These are phyloP conservation scores for Micromys minutus DNA, from an alignment of 2,113 vertebrate species.

Conservation along the genomic window DNA sequence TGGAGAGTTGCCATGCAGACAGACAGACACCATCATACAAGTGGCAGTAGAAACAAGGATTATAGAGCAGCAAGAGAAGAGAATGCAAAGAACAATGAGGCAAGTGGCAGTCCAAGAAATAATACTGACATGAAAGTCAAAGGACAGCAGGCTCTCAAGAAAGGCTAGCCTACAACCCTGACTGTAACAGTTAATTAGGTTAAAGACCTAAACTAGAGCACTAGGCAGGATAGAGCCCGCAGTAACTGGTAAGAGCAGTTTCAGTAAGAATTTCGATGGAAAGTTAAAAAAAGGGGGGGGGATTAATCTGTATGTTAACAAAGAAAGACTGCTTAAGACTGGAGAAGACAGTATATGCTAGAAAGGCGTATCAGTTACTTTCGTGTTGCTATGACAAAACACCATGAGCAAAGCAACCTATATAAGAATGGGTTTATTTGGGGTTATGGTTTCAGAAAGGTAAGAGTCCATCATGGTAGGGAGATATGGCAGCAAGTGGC, in stretches of 20 bases:
- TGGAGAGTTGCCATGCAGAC: not conserved
- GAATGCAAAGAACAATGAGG: constrained; percentile 9
- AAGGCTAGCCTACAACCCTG: not conserved
- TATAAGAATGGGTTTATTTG: not conserved
- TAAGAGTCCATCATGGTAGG: not conserved
- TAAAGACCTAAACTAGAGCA: not conserved
- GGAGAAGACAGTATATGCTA: not conserved
- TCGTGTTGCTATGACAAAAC: not conserved
- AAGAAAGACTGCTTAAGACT: constrained; percentile 1
- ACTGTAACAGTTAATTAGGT: not conserved
- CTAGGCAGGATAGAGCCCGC: not conserved
- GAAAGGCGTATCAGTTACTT: not conserved
- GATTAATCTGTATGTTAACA: not conserved
- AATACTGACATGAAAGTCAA: not conserved
- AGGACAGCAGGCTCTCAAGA: not conserved
- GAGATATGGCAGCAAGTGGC: not conserved
- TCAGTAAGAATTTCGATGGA: constrained; percentile 36
- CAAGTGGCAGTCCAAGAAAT: not conserved
- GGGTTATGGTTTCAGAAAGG: not conserved
- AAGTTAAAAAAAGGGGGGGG: too few relatives aligned
- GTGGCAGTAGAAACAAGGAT: not conserved
- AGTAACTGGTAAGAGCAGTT: not conserved
- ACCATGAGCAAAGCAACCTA: not conserved
- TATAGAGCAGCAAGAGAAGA: constrained; percentile 29
- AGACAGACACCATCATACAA: not conserved